phyloP scores from a whole-genome alignment of 2,113 vertebrate species.

The Urocolius indicus region DNA sequence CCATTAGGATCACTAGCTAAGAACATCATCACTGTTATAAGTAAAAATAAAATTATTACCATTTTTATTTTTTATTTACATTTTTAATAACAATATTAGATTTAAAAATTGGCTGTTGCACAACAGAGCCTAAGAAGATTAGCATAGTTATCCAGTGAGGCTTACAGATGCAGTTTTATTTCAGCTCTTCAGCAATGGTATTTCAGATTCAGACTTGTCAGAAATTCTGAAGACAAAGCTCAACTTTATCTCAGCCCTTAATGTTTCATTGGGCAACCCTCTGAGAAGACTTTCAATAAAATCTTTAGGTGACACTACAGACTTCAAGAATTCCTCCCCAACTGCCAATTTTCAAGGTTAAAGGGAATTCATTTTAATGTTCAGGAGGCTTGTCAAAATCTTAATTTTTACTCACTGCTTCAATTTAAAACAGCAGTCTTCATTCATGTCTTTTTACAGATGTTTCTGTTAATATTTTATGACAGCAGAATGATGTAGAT shows the following conservation, averaged over 20 bases:
- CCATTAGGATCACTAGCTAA: background rate
- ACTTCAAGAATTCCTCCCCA: background rate
- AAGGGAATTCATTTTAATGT: background rate
- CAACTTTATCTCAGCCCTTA: background rate
- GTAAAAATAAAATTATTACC: background rate
- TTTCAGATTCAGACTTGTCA: background rate
- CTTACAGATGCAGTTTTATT: background rate
- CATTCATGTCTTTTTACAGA: slow-evolving; percentile 2
- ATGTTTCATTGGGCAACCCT: background rate
- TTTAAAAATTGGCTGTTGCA: background rate
- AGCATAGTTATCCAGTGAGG: background rate
- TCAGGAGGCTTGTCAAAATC: background rate
- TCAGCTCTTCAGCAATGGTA: background rate
- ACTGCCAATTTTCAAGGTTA: background rate
- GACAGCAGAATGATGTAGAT: slow-evolving; percentile 2
- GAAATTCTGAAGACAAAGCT: background rate
- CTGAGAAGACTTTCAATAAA: background rate
- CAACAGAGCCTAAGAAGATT: background rate
- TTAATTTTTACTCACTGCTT: slow-evolving; percentile 38
- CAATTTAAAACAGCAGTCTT: slow-evolving; percentile 9
- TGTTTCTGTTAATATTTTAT: slow-evolving; percentile 41
- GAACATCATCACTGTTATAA: background rate
- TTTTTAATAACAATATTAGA: background rate
- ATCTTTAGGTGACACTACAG: background rate
- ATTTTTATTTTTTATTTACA: background rate